A percentile compares a stretch with the other conserved stretches of the same genome.
These are phyloP conservation scores for Alectura lathami DNA, from an alignment of 2,113 vertebrate genomes.

Conservation along the genomic window DNA sequence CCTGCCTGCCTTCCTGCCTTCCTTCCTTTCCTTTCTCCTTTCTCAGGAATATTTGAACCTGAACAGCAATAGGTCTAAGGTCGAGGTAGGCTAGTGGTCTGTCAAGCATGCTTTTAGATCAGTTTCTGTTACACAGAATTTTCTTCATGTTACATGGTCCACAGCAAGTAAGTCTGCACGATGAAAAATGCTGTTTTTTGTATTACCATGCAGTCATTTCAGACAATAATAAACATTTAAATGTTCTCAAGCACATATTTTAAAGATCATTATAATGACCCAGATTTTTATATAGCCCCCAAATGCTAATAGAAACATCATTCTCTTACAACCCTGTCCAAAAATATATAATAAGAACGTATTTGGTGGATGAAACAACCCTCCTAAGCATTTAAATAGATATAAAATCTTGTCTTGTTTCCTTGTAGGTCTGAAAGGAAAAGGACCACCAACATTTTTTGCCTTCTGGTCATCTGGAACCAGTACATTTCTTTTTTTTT, in stretches of 20 bases:
- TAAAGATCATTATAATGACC: background rate
- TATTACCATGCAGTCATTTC: background rate
- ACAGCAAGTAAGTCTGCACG: background rate
- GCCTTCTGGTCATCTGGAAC: background rate
- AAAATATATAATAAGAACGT: background rate
- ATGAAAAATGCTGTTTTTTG: background rate
- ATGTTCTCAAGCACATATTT: background rate
- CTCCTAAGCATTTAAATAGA: background rate
- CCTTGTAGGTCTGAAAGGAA: background rate
- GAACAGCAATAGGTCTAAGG: background rate
- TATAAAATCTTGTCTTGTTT: background rate
- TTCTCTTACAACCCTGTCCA: background rate
- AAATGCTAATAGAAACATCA: background rate
- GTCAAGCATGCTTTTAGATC: background rate
- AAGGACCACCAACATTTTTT: conserved; percentile 16
- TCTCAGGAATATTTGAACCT: background rate
- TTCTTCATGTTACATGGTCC: background rate
- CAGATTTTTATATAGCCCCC: background rate
- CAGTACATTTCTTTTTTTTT: background rate
- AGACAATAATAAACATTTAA: background rate
- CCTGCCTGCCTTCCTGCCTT: too few species aligned
- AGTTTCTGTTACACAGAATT: background rate
- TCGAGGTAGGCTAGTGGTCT: background rate
- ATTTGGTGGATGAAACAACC: background rate
- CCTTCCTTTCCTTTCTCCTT: background rate